These are phyloP conservation scores for Acrossocheilus wenchowensis DNA, from an alignment of 2,797 vertebrate genomes.

Conservation along the genomic window DNA sequence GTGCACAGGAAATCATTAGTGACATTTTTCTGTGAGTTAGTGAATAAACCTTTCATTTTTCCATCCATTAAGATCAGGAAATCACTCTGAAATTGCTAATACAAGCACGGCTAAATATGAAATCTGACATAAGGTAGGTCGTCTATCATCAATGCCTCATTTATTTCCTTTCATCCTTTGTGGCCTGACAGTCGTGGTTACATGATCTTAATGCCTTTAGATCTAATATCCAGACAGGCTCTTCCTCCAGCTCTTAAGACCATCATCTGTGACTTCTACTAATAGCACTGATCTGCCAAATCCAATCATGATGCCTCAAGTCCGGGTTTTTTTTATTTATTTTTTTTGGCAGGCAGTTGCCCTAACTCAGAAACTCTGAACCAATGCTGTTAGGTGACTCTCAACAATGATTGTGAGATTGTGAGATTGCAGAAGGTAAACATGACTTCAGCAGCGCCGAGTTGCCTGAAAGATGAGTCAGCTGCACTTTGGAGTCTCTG, in stretches of 20 bases:
- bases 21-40: not conserved
- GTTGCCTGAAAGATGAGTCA: slow-evolving; percentile 15
- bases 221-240: slow-evolving; percentile 3
- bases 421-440: not conserved
- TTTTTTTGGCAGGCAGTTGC: not conserved
- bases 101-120: not conserved
- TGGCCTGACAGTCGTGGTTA: slow-evolving; percentile 10
- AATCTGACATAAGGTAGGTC: not conserved
- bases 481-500: not conserved
- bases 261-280: slow-evolving; percentile 35
- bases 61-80: not conserved
- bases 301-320: slow-evolving; percentile 17
- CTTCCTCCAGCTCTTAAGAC: slow-evolving; percentile 32
- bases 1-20: not conserved
- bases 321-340: no score
- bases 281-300: slow-evolving; percentile 40
- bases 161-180: slow-evolving; percentile 12
- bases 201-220: slow-evolving; percentile 29
- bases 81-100: not conserved
- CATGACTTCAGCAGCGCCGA: not conserved
- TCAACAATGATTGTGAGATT: slow-evolving; percentile 4
- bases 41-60: not conserved
- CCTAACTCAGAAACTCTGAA: not conserved
- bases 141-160: slow-evolving; percentile 20
- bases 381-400: not conserved